Base-by-base conservation (phyloP, 2,888 invertebrate species). In the Amorpha juglandis region DNA sequence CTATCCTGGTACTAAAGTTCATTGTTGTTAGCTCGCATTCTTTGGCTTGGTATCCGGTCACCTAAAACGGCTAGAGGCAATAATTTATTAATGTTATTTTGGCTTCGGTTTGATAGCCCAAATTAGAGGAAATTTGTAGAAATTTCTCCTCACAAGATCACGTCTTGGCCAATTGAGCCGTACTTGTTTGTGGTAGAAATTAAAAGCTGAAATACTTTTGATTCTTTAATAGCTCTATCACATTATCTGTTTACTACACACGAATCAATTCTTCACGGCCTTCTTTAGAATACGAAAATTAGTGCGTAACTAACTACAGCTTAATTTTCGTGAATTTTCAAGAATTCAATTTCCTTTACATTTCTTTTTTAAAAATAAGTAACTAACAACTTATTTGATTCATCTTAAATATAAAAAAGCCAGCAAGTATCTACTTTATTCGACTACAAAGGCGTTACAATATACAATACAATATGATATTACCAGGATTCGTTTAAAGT, bases 21-120 rank as follows among this genome's bases (percentile, higher is more conserved):
- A 58, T 69, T 67, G 68, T 78, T 66, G 9, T 64, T 55, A 6
- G 33, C 21, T 48, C 6, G 19, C 52, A 63, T 63, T 73, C 69
- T 70, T 73, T 76, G 73, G 86, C 82, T 89, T 82, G 79, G 86
- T 90, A 90, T 92, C 91, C 92, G 91, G 90, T 88, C 87, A 87
- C 84, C 80, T 78, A 83, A 80, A 81, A 84, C 84, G 64, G 89
- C 92, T 88, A 75, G 76, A 80, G 92, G 92, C 91, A 81, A 78
- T 84, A 87, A 90, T 91, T 91, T 90, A 88, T 89, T 86, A 88
- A 91, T 87, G 86, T 85, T 84, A 81, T 81, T 86, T 81, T 83
- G 83, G 85, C 82, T 81, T 82, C 82, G 81, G 79, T 86, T 83
- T 85, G 88, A 90, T 88, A 86, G 88, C 82, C 84, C 80, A 82